phyloP scores from a whole-genome alignment of 1,140 invertebrate genomes.

The Eulimnadia texana region DNA sequence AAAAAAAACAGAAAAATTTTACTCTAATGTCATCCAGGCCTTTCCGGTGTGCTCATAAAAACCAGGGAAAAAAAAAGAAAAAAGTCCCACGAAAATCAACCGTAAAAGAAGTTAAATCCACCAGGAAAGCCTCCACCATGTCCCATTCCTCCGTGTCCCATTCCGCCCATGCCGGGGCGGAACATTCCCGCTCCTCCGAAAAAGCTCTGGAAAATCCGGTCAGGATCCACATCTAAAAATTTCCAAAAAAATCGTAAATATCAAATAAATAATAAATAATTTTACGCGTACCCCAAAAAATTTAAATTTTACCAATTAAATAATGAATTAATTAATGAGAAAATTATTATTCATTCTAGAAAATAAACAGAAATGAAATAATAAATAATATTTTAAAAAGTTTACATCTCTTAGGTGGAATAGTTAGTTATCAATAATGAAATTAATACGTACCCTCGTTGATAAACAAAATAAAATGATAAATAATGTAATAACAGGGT shows the following conservation, averaged over 20 bases:
- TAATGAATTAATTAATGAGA: conserved; percentile 10
- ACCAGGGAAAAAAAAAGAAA: not conserved
- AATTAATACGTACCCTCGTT: no score
- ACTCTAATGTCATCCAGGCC: no score
- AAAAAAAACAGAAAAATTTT: conserved; percentile 3
- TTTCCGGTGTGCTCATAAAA: not conserved
- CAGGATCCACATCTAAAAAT: conserved; percentile 51
- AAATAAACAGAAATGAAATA: no score
- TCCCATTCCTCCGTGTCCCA: conserved; percentile 25
- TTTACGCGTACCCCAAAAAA: no score
- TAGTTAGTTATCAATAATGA: no score
- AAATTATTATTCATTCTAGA: conserved; percentile 16
- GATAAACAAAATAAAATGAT: no score
- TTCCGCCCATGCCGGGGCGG: conserved; percentile 28
- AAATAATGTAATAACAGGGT: no score
- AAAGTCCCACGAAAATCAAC: conserved; percentile 26
- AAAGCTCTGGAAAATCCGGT: conserved; percentile 62
- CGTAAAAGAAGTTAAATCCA: conserved; percentile 50
- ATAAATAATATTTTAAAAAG: no score
- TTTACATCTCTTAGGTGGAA: no score
- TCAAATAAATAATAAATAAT: conserved; percentile 9
- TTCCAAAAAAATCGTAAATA: conserved; percentile 19
- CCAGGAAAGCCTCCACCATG: conserved; percentile 28
- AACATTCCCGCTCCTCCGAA: conserved; percentile 36
- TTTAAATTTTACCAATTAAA: not conserved